Evolutionary conservation across 2,113 vertebrate genomes (phyloP), one percentile per base, ranked within the genome.

Genomic region (Lampris incognitus): DNA sequence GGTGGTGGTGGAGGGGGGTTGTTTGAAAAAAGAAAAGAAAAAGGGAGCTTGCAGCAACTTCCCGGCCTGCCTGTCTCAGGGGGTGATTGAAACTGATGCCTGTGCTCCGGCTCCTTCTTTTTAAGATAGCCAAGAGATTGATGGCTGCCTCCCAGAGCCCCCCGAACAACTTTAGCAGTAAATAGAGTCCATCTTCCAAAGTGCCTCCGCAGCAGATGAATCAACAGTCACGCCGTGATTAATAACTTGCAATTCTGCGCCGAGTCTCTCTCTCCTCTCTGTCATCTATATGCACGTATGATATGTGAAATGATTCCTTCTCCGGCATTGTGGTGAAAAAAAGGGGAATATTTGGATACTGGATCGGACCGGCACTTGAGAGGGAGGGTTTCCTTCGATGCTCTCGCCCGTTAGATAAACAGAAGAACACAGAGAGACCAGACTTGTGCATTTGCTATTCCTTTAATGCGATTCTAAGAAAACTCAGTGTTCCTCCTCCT

Each of bases 131-230:
- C 74, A 48, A 54, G 62, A 93, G 94, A 95, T 92, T 93, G 92
- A 95, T 95, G 92, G 89, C 91, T 92, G 89, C 90, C 90, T 91
- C 88, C 88, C 88, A 85, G 92, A 91, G 79, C 76, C 86, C 88
- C 89, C 89, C 87, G 89, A 90, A 92, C 85, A 90, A 91, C 89
- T 87, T 91, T 83, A 89, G 90, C 90, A 88, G 91, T 93, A 95
- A 94, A 94, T 92, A 92, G 92, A 92, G 92, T 94, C 91, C 92
- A 92, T 94, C 92, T 94, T 92, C 92, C 86, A 89, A 90, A 92
- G 91, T 92, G 90, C 92, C 90, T 93, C 81, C 79, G 76, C 83
- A 77, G 81, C 89, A 92, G 92, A 94, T 93, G 89, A 93, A 93
- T 94, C 89, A 90, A 93, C 66, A 65, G 86, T 75, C 4, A 11